Evolutionary conservation across 1,140 invertebrate species (phyloP), one percentile per base, ranked within the genome.

Genomic region (Scaptomyza hsui): DNA sequence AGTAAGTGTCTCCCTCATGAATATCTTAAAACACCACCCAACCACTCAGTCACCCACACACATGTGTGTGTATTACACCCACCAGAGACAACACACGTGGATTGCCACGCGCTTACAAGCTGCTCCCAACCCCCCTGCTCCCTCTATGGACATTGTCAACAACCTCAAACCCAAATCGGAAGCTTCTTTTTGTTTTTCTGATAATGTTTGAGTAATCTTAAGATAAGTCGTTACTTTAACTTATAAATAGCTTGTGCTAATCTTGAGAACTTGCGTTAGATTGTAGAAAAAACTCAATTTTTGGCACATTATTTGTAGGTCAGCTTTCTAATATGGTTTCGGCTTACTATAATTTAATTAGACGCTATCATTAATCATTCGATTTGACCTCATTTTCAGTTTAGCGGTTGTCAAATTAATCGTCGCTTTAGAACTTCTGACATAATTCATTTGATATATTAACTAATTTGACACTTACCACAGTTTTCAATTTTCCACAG

Each of bases 51-150:
- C 15, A 19, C 24, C 42, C 32, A 41, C n/a, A n/a, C n/a, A n/a
- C n/a, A 48, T 51, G 41, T 63, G 24, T 24, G 24, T 24, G 4
- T 24, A 6, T 24, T 6, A 24, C 57, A 26, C 59, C 39, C 69
- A 48, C 24, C 44, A 73, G 57, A 63, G 68, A 67, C 60, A 75
- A 48, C 37, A 72, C 78, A 81, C 72, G 77, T 79, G 76, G 68
- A 53, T 12, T 59, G 76, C 63, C 78, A 79, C 77, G 72, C 71
- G 75, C 53, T 29, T 0, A 9, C 26, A 29, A 29, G 15, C 12
- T 21, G 24, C 15, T 35, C 16, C 7, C 13, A 4, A 21, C 32
- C n/a, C 16, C 32, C 21, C 6, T 12, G 2, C 16, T n/a, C 47
- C 18, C 35, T 48, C n/a, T 2, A 10, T 13, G 24, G 19, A 21